These are phyloP conservation scores for Elymnias hypermnestra DNA, from an alignment of 1,140 invertebrate genomes.

Conservation along the genomic window DNA sequence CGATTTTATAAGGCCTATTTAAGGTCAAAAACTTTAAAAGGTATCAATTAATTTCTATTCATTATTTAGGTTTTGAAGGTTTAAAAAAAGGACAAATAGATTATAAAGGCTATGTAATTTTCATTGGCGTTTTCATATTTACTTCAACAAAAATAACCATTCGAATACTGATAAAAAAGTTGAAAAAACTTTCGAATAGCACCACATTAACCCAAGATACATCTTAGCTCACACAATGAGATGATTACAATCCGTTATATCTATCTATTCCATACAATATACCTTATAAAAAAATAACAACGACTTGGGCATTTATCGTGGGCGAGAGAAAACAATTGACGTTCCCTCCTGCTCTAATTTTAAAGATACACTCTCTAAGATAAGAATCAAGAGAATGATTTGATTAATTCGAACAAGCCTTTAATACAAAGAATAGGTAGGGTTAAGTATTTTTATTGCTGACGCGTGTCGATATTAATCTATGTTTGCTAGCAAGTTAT, in stretches of 20 bases:
- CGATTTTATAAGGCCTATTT: too few species aligned
- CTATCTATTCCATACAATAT: conserved; percentile 53
- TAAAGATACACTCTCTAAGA: conserved; percentile 54
- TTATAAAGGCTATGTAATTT: too few species aligned
- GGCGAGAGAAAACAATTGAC: conserved; percentile 70
- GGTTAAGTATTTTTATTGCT: conserved; percentile 65
- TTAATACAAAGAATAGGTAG: conserved; percentile 56
- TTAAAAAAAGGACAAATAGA: too few species aligned
- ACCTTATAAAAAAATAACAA: conserved; percentile 41
- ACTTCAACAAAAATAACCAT: too few species aligned
- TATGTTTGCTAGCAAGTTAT: conserved; percentile 50
- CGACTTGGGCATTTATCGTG: conserved; percentile 52
- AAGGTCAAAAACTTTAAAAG: too few species aligned
- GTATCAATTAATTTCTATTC: too few species aligned
- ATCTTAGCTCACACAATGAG: conserved; percentile 67
- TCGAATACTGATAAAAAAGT: too few species aligned
- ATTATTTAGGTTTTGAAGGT: too few species aligned
- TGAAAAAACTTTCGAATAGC: conserved; percentile 24
- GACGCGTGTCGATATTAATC: conserved; percentile 72
- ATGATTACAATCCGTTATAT: conserved; percentile 74
- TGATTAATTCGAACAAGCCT: conserved; percentile 69
- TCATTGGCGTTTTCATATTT: too few species aligned
- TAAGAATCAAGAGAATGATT: conserved; percentile 66
- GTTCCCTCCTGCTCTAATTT: conserved; percentile 70
- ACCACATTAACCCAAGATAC: conserved; percentile 35